Evolutionary conservation across 2,113 vertebrate genomes (phyloP).

Genomic region (Ovis aries): ARS-UI_Ramb_v3.0 NC_056061.1:81515501-81516000

Average conservation of each 20-base stretch:
- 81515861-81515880: neutral
- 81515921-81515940: neutral
- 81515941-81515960: neutral
- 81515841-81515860: neutral
- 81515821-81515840: neutral
- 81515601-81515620: neutral
- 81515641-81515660: neutral
- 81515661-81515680: neutral
- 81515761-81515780: neutral
- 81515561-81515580: neutral
- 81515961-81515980: neutral
- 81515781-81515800: fast-evolving
- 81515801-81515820: fast-evolving
- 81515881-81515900: neutral
- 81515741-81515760: neutral
- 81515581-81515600: neutral
- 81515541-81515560: neutral
- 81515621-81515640: neutral
- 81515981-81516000: neutral
- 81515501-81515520: neutral
- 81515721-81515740: neutral
- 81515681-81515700: neutral
- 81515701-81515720: neutral
- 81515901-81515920: neutral
- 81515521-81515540: neutral